These are phyloP conservation scores for Shinisaurus crocodilurus DNA, from an alignment of 2,113 vertebrate genomes.

Conservation along the genomic window DNA sequence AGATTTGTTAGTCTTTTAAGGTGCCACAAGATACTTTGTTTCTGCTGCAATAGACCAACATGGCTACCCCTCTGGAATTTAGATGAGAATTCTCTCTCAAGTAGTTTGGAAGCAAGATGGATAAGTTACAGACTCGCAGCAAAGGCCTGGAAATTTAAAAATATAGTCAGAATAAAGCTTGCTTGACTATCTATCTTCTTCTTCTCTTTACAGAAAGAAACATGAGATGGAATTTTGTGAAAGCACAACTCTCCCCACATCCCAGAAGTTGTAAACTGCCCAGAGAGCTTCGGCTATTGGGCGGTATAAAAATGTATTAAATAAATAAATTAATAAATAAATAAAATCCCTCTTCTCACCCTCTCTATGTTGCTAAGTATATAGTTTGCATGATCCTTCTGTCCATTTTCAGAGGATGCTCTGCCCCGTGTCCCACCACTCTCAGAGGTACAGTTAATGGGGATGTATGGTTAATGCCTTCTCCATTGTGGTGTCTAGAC, in stretches of 20 bases:
- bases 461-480: neutral
- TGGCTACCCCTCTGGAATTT: neutral
- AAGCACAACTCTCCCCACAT: neutral
- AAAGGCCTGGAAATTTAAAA: neutral
- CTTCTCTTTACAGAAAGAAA: neutral
- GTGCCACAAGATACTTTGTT: no score
- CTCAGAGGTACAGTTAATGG: neutral
- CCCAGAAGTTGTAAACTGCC: no score
- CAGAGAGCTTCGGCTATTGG: no score
- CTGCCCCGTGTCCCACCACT: neutral
- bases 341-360: no score
- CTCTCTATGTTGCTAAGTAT: conserved; percentile 14
- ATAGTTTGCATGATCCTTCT: conserved; percentile 17
- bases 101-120: neutral
- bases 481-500: neutral
- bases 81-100: neutral
- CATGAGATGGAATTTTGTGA: neutral
- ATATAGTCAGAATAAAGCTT: no score
- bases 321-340: no score
- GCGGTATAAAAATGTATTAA: no score
- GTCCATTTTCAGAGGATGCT: neutral
- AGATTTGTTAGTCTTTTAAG: no score
- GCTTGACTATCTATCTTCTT: no score
- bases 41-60: neutral
- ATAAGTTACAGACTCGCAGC: neutral